A percentile compares a stretch with the other conserved stretches of the same genome.
phyloP scores from a whole-genome alignment of 92 coral and sea anemone genomes.

The Palythoa caribaeorum region DNA sequence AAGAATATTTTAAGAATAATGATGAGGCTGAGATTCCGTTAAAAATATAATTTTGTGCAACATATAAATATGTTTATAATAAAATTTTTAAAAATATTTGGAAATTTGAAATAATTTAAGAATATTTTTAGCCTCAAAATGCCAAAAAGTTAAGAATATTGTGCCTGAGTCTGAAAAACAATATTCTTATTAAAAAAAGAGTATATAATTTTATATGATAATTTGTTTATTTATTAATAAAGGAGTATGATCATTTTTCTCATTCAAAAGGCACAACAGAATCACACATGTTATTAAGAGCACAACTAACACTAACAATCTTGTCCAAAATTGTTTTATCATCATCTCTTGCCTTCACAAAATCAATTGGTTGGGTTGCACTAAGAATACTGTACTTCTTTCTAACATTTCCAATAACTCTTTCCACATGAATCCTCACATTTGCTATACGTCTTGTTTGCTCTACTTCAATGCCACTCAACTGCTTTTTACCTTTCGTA shows the following conservation, averaged over 20 bases:
- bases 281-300: conserved; percentile 66
- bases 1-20: too few species aligned
- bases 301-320: conserved; percentile 74
- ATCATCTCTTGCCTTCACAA: conserved; percentile 56
- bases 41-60: too few species aligned
- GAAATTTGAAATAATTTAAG: too few species aligned
- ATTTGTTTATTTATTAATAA: conserved; percentile 19
- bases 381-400: conserved; percentile 62
- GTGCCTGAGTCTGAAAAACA: not conserved
- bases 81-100: too few species aligned
- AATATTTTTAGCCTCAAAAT: not conserved
- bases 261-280: conserved; percentile 75
- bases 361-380: conserved; percentile 66
- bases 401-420: conserved; percentile 70
- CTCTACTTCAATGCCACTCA: conserved; percentile 74
- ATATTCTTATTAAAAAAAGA: not conserved
- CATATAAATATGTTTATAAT: too few species aligned
- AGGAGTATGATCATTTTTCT: not conserved
- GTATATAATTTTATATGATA: conserved; percentile 24
- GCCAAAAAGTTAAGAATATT: not conserved
- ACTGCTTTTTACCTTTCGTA: conserved; percentile 68
- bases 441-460: conserved; percentile 73
- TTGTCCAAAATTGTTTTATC: conserved; percentile 68
- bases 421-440: conserved; percentile 68
- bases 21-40: too few species aligned